Conservation (phyloP, 2,113 vertebrate genomes). For the Campylomormyrus tamandua region DNA sequence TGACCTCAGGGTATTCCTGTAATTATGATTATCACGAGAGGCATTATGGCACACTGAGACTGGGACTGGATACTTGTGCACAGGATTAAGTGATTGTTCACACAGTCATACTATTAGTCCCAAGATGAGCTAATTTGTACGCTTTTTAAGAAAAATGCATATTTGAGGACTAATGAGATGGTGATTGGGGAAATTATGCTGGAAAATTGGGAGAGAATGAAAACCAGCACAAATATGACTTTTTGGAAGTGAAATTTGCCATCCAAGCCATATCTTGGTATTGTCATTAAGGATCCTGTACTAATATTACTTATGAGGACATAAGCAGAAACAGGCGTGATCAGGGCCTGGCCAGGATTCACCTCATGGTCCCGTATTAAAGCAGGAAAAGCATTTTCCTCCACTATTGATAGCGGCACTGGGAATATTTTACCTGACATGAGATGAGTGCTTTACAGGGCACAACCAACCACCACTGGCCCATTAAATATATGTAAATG, state of each 20-base stretch:
- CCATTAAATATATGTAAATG: conserved; percentile 99
- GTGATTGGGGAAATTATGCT: not conserved
- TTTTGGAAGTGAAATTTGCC: not conserved
- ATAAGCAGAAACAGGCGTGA: conserved; percentile 72
- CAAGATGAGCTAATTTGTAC: not conserved
- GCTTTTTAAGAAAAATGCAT: not conserved
- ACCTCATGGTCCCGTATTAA: conserved; percentile 59
- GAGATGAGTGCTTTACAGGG: conserved; percentile 85
- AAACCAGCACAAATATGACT: not conserved
- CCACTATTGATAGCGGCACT: conserved; percentile 84
- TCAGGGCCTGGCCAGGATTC: conserved; percentile 80
- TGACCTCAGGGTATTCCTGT: conserved; percentile 13
- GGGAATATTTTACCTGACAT: conserved; percentile 96
- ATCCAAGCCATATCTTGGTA: not conserved
- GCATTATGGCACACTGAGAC: not conserved
- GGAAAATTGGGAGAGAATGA: not conserved
- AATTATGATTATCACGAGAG: not conserved
- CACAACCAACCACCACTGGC: conserved; percentile 95
- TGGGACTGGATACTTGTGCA: not conserved
- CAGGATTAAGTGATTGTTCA: not conserved
- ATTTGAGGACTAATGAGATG: not conserved
- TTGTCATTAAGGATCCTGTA: conserved; percentile 56
- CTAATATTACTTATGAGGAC: conserved; percentile 80
- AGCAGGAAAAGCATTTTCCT: conserved; percentile 74
- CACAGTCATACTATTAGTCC: not conserved